phyloP scores from a whole-genome alignment of 2,797 vertebrate species.

The Pelobates cultripes region DNA sequence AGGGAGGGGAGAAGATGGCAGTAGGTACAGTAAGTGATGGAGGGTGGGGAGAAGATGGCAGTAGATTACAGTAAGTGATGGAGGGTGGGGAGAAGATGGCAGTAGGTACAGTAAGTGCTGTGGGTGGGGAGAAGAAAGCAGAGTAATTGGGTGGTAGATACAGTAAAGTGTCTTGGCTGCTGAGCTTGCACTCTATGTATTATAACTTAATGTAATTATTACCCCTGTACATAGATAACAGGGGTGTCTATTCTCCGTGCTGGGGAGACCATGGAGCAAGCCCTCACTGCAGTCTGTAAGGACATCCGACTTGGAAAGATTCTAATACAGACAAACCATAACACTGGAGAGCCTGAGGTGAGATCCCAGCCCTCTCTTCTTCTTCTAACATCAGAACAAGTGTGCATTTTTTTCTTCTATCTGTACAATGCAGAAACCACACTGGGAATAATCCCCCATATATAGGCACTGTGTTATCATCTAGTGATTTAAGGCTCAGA shows the following conservation, averaged over 20 bases:
- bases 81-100: not conserved
- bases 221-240: constrained; percentile 73
- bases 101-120: too few species aligned
- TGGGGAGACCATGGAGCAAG: constrained; percentile 92
- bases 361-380: not conserved
- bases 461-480: too few species aligned
- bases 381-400: too few species aligned
- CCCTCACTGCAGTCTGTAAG: constrained; percentile 88
- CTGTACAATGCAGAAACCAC: too few species aligned
- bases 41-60: not conserved
- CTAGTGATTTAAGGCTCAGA: too few species aligned
- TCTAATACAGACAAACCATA: constrained; percentile 91
- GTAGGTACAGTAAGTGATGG: not conserved
- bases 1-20: not conserved
- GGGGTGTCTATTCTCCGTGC: constrained; percentile 89
- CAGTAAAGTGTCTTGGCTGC: too few species aligned
- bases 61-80: not conserved
- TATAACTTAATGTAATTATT: not conserved
- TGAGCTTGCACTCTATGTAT: too few species aligned
- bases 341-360: constrained; percentile 90
- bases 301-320: constrained; percentile 92
- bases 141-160: too few species aligned
- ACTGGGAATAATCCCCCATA: too few species aligned
- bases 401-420: too few species aligned
- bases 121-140: too few species aligned